Evolutionary conservation across 2,113 vertebrate genomes (phyloP).

Genomic region (Podarcis muralis): DNA sequence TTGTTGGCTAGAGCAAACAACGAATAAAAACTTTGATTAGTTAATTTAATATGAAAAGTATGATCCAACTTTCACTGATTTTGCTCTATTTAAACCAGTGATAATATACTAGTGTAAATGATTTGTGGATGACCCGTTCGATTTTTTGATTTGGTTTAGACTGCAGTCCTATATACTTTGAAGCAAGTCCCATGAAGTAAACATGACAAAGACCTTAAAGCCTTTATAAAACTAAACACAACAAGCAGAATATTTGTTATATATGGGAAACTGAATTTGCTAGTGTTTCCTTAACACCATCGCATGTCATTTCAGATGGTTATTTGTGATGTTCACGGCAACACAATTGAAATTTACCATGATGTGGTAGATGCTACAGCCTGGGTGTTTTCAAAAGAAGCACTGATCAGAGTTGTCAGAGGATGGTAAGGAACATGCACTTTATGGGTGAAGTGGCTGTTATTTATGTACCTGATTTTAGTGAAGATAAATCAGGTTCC

Average conservation of each 20-base stretch:
- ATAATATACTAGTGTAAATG: background rate
- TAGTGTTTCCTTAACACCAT: slow-evolving; percentile 10
- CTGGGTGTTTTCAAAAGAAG: slow-evolving; percentile 75
- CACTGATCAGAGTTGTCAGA: slow-evolving; percentile 78
- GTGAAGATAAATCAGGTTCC: background rate
- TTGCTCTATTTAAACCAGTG: background rate
- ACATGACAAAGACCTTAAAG: background rate
- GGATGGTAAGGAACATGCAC: slow-evolving; percentile 80
- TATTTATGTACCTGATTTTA: background rate
- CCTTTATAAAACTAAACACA: background rate
- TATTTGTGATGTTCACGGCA: slow-evolving; percentile 75
- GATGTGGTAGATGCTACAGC: slow-evolving; percentile 75
- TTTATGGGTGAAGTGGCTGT: slow-evolving; percentile 1
- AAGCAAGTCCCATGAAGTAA: background rate
- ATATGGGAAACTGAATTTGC: slow-evolving; percentile 29
- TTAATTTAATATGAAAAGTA: background rate
- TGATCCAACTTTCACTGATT: background rate
- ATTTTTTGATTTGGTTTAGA: background rate
- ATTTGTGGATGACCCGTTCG: slow-evolving; percentile 1
- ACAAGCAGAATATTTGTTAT: background rate
- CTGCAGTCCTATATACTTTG: background rate
- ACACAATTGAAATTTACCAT: slow-evolving; percentile 75
- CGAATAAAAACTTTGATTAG: background rate
- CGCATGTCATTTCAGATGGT: slow-evolving; percentile 77
- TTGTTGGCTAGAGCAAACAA: background rate